A percentile compares a stretch with the other conserved stretches of the same genome.
phyloP scores from a whole-genome alignment of 2,888 invertebrate species.

The Drosophila melanosoma region DNA sequence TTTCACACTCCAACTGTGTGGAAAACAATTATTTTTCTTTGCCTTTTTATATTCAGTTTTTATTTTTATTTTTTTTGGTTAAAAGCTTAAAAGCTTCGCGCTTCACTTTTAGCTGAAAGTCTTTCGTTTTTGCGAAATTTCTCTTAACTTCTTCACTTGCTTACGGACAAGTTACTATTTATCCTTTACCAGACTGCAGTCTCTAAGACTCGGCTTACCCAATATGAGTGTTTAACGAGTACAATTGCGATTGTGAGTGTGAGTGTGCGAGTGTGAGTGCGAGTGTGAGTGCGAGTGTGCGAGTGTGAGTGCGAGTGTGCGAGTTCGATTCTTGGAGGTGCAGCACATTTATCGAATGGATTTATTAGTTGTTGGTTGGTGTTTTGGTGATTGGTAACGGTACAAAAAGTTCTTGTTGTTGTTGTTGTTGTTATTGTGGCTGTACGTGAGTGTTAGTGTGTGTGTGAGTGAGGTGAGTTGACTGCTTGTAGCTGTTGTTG shows the following conservation, averaged over 20 bases:
- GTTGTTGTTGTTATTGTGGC: constrained; percentile 41
- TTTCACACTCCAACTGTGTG: background rate
- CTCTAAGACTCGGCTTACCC: constrained; percentile 2
- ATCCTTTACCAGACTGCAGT: background rate
- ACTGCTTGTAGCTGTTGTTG: constrained; percentile 32
- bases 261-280: background rate
- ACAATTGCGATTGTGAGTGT: background rate
- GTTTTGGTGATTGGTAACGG: constrained; percentile 44
- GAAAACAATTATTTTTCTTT: background rate
- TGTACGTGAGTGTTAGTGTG: constrained; percentile 23
- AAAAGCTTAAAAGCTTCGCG: background rate
- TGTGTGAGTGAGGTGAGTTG: constrained; percentile 33
- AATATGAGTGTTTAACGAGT: background rate
- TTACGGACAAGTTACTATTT: background rate
- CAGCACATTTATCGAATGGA: constrained; percentile 17
- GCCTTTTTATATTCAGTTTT: background rate
- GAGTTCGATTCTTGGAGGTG: constrained; percentile 21
- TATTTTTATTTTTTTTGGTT: background rate
- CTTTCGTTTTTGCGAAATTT: background rate
- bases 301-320: background rate
- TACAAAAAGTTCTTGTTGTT: constrained; percentile 45
- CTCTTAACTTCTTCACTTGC: background rate
- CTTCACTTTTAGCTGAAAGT: background rate
- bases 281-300: no score
- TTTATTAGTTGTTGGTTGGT: constrained; percentile 1